phyloP scores from a whole-genome alignment of 2,113 vertebrate species.

The Solea solea region DNA sequence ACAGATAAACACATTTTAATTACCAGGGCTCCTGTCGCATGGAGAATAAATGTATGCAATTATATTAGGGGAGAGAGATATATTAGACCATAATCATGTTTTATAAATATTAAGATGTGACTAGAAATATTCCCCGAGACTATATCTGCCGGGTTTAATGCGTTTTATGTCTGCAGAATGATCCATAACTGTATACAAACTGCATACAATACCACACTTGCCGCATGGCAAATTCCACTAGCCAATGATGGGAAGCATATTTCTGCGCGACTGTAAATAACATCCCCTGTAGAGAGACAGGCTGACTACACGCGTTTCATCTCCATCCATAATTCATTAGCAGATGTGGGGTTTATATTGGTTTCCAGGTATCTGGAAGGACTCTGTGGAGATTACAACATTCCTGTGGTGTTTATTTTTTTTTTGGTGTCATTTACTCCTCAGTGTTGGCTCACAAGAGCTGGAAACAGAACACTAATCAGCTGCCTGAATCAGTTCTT shows the following conservation, averaged over 20 bases:
- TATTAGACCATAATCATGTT: not conserved
- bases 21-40: constrained; percentile 29
- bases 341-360: constrained; percentile 66
- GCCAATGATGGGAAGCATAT: constrained; percentile 45
- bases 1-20: constrained; percentile 68
- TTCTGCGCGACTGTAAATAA: constrained; percentile 64
- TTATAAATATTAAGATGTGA: constrained; percentile 21
- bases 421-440: constrained; percentile 60
- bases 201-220: constrained; percentile 31
- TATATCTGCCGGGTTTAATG: constrained; percentile 29
- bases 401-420: constrained; percentile 31
- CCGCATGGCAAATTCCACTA: constrained; percentile 29
- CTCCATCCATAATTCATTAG: constrained; percentile 72
- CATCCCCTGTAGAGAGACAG: constrained; percentile 48
- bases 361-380: constrained; percentile 64
- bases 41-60: constrained; percentile 10
- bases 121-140: constrained; percentile 1
- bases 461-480: constrained; percentile 19
- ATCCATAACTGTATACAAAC: constrained; percentile 33
- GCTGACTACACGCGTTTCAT: constrained; percentile 56
- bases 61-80: constrained; percentile 4
- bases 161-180: constrained; percentile 27
- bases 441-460: constrained; percentile 7
- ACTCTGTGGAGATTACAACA: constrained; percentile 50
- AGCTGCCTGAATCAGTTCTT: constrained; percentile 38